Percentiles rank a stretch among this genome's conserved stretches.
phyloP scores from a whole-genome alignment of 2,888 invertebrate species.

The Coelopa pilipes region DNA sequence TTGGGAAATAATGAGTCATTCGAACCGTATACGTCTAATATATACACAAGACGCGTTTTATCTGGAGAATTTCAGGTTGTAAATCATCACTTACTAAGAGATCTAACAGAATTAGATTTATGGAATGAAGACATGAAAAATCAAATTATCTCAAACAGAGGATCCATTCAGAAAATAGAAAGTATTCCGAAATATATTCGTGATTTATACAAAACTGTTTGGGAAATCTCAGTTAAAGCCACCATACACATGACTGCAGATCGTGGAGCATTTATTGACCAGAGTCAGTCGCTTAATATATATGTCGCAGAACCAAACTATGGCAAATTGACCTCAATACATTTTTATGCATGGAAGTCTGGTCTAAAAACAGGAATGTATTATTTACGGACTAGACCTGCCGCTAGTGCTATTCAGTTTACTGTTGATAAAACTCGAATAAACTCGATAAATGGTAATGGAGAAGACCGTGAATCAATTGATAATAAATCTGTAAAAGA shows the following conservation, averaged over 20 bases:
- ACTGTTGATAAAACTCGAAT: conserved; percentile 90
- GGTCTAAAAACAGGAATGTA: conserved; percentile 99
- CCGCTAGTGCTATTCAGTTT: conserved; percentile 96
- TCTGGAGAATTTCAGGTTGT: conserved; percentile 97
- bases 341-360: conserved; percentile 97
- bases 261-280: conserved; percentile 97
- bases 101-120: conserved; percentile 88
- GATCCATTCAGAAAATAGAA: conserved; percentile 91
- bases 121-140: conserved; percentile 98
- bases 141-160: conserved; percentile 87
- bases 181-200: conserved; percentile 86
- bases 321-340: conserved; percentile 95
- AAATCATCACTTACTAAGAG: conserved; percentile 93
- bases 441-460: conserved; percentile 40
- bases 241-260: conserved; percentile 98
- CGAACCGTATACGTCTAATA: conserved; percentile 98
- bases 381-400: conserved; percentile 95
- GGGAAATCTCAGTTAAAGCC: conserved; percentile 95
- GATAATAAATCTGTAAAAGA: conserved; percentile 44
- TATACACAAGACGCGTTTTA: conserved; percentile 91
- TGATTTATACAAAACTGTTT: conserved; percentile 93
- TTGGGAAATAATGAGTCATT: conserved; percentile 98
- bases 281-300: conserved; percentile 97
- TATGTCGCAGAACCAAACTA: conserved; percentile 96
- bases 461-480: no score